Conservation (phyloP, 1,140 invertebrate species). For the Paralvinella palmiformis region DNA sequence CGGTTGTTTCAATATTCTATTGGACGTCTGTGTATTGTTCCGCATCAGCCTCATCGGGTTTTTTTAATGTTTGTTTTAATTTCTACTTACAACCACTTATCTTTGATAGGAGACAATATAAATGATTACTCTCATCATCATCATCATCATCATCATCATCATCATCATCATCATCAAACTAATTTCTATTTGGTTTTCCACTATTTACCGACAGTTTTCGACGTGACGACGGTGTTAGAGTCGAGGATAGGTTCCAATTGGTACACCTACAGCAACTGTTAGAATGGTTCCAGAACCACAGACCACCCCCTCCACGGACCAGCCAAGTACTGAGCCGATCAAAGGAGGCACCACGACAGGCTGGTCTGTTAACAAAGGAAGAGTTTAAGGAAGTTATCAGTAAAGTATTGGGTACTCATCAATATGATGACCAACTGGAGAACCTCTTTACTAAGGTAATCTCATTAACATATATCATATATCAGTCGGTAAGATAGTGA, state of each 20-base stretch:
- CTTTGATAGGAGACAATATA: not conserved
- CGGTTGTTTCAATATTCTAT: no score
- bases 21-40: not conserved
- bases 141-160: not conserved
- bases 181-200: not conserved
- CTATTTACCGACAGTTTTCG: conserved; percentile 6
- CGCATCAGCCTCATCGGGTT: not conserved
- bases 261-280: conserved; percentile 43
- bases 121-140: not conserved
- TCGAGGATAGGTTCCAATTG: conserved; percentile 47
- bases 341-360: conserved; percentile 25
- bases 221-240: conserved; percentile 22
- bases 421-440: conserved; percentile 46
- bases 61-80: not conserved
- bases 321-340: not conserved
- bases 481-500: not conserved
- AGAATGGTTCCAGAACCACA: conserved; percentile 36
- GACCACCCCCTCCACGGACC: conserved; percentile 19
- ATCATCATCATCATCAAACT: not conserved
- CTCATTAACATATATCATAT: not conserved
- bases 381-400: conserved; percentile 44
- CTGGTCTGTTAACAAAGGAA: conserved; percentile 40
- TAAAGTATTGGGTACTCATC: conserved; percentile 37
- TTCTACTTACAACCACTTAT: not conserved
- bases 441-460: conserved; percentile 45